Conservation (phyloP, 2,113 vertebrate genomes). For the Thalassoma bifasciatum region DNA sequence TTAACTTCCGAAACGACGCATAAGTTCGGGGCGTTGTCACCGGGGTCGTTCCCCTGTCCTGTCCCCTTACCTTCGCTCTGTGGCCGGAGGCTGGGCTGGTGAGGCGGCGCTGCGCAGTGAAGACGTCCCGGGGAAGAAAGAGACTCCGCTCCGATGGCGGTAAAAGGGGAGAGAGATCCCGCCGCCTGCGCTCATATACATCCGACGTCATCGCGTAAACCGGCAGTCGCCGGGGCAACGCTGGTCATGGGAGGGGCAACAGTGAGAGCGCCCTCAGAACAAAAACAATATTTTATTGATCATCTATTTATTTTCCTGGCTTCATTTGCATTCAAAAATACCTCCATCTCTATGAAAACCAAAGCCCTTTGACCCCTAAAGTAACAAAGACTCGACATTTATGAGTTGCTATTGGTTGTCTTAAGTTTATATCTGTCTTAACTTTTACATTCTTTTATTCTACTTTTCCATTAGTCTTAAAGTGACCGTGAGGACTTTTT, state of each 20-base stretch:
- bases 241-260: constrained; percentile 74
- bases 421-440: no score
- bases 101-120: constrained; percentile 80
- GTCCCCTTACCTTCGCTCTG: constrained; percentile 74
- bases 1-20: not conserved
- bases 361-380: no score
- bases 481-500: no score
- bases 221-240: constrained; percentile 83
- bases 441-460: no score
- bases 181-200: constrained; percentile 97
- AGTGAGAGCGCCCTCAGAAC: constrained; percentile 15
- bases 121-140: constrained; percentile 73
- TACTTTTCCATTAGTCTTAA: no score
- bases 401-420: no score
- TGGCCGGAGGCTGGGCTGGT: constrained; percentile 55
- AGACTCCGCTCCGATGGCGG: constrained; percentile 90
- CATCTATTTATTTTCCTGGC: no score
- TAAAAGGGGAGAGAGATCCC: constrained; percentile 90
- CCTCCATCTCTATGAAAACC: no score
- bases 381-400: no score
- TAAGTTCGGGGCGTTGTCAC: not conserved
- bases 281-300: no score
- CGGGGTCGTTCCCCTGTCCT: not conserved
- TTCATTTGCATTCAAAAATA: no score
- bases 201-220: constrained; percentile 92